Evolutionary conservation across 2,888 invertebrate species (phyloP).

Genomic region (Rhagonycha fulva): DNA sequence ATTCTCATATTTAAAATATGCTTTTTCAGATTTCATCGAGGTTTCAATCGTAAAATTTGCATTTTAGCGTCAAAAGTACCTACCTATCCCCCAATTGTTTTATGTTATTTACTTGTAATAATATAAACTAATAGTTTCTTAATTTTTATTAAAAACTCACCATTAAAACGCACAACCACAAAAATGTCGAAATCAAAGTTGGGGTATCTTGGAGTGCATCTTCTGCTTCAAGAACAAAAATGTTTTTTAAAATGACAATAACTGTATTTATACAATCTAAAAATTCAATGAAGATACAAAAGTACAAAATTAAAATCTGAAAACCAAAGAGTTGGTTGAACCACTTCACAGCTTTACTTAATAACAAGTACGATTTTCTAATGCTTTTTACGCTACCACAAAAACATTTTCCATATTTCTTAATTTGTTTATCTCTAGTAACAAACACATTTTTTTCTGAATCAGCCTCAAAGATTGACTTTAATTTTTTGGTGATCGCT

Average conservation of each 20-base stretch:
- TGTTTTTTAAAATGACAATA: rapidly evolving
- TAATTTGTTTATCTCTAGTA: neutral
- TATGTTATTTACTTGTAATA: too few species aligned
- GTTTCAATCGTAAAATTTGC: too few species aligned
- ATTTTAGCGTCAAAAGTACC: too few species aligned
- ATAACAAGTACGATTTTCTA: neutral
- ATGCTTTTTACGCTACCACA: neutral
- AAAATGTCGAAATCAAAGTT: neutral
- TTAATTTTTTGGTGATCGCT: neutral
- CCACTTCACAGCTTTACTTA: neutral
- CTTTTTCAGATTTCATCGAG: too few species aligned
- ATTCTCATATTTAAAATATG: too few species aligned
- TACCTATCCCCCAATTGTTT: too few species aligned
- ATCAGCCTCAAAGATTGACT: neutral
- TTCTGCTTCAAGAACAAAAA: neutral
- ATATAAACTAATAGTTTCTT: too few species aligned
- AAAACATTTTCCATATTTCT: neutral
- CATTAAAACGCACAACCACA: neutral
- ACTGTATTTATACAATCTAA: neutral
- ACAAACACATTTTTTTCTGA: neutral
- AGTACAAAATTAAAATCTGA: neutral
- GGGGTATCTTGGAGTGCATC: rapidly evolving
- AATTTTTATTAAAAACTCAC: too few species aligned
- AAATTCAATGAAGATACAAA: neutral
- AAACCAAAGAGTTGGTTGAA: neutral